Conservation (phyloP, 2,113 vertebrate species). For the Mobula hypostoma region DNA sequence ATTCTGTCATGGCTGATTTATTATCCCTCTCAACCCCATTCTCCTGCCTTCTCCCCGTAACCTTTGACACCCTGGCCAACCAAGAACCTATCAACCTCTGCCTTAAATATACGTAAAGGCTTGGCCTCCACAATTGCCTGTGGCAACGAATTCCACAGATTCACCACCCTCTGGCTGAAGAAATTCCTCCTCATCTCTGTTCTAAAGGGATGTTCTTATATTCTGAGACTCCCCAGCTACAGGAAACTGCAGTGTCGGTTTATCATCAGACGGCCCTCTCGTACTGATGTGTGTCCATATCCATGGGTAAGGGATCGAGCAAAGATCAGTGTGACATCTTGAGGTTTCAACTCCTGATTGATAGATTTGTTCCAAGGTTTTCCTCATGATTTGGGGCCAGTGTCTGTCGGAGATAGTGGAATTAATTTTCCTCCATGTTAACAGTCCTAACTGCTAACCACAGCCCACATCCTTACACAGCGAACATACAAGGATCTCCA, state of each 20-base stretch:
- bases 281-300: not conserved
- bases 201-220: too few relatives aligned
- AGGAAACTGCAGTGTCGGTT: not conserved
- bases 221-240: too few relatives aligned
- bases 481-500: conserved; percentile 23
- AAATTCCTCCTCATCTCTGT: too few relatives aligned
- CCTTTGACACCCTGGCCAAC: too few relatives aligned
- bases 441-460: conserved; percentile 30
- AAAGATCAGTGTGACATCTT: not conserved
- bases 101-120: too few relatives aligned
- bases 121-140: too few relatives aligned
- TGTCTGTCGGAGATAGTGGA: conserved; percentile 25
- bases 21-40: too few relatives aligned
- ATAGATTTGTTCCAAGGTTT: conserved; percentile 25
- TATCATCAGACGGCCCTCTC: not conserved
- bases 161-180: too few relatives aligned
- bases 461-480: conserved; percentile 26
- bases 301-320: not conserved
- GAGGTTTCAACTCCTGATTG: not conserved
- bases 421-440: conserved; percentile 24
- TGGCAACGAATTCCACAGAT: too few relatives aligned
- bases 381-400: conserved; percentile 4
- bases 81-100: too few relatives aligned
- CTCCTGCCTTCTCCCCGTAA: too few relatives aligned
- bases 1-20: too few relatives aligned